phyloP scores from a whole-genome alignment of 2,888 invertebrate genomes.

The Mythimna vitellina region DNA sequence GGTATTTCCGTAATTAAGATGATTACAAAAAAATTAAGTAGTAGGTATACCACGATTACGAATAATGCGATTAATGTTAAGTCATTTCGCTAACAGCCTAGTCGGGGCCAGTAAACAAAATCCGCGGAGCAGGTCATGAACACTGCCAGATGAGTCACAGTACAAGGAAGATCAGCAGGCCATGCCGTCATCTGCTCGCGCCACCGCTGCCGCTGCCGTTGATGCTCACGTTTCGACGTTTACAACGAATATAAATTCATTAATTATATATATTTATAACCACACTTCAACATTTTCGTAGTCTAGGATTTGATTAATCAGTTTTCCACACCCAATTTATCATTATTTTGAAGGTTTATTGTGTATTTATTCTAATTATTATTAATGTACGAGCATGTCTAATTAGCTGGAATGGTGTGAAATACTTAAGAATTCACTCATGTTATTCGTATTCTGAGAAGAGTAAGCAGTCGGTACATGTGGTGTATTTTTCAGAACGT shows the following conservation, averaged over 20 bases:
- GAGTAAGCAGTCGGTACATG: constrained; percentile 8
- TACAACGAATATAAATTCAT: constrained; percentile 67
- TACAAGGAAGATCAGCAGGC: constrained; percentile 86
- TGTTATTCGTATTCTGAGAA: constrained; percentile 40
- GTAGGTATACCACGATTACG: constrained; percentile 65
- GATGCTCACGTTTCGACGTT: constrained; percentile 74
- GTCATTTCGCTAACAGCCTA: constrained; percentile 71
- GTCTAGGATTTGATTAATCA: constrained; percentile 54
- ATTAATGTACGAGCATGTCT: constrained; percentile 26
- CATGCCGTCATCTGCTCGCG: constrained; percentile 83
- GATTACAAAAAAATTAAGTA: constrained; percentile 63
- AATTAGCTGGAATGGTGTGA: constrained; percentile 25
- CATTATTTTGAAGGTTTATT: constrained; percentile 52
- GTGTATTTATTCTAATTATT: constrained; percentile 14
- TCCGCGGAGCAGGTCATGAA: constrained; percentile 85
- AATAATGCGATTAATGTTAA: constrained; percentile 69
- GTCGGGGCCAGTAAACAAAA: constrained; percentile 81
- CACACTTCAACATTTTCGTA: constrained; percentile 47
- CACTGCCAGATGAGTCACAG: constrained; percentile 81
- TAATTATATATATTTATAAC: constrained; percentile 64
- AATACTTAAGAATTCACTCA: constrained; percentile 9
- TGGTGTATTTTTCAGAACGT: constrained; percentile 38
- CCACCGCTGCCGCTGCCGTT: constrained; percentile 57
- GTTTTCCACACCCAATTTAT: constrained; percentile 51
- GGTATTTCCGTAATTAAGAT: constrained; percentile 63